Conservation (phyloP, 1,140 invertebrate genomes). For the Dreissena polymorpha region DNA sequence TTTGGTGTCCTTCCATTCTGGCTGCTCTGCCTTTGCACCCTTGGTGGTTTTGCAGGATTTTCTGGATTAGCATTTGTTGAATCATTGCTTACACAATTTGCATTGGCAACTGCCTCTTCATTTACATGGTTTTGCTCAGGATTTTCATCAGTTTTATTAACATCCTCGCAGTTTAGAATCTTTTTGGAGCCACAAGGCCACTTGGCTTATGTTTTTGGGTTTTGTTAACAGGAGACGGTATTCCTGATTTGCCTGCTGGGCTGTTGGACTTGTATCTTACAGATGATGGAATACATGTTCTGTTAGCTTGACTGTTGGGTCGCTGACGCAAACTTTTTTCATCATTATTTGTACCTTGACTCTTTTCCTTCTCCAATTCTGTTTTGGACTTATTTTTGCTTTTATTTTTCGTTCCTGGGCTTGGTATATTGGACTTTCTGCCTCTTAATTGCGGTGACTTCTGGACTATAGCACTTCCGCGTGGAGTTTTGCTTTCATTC, state of each 20-base stretch:
- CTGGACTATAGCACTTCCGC: constrained; percentile 24
- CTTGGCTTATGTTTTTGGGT: constrained; percentile 32
- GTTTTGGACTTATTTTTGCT: constrained; percentile 17
- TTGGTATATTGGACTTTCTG: constrained; percentile 49
- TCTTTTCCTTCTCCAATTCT: not conserved
- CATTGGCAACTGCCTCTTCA: constrained; percentile 1
- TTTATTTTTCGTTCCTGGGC: constrained; percentile 31
- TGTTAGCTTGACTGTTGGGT: constrained; percentile 40
- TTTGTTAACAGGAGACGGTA: constrained; percentile 16
- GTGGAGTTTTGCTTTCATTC: constrained; percentile 25
- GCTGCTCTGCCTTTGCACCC: constrained; percentile 38
- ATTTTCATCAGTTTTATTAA: not conserved
- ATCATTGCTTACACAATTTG: not conserved
- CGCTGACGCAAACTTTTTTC: constrained; percentile 28
- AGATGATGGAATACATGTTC: constrained; percentile 35
- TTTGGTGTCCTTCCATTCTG: constrained; percentile 41
- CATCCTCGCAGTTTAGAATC: constrained; percentile 25
- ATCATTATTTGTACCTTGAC: not conserved
- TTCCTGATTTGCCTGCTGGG: constrained; percentile 41
- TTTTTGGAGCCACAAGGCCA: constrained; percentile 44
- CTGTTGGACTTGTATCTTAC: constrained; percentile 43
- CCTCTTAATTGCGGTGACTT: constrained; percentile 43
- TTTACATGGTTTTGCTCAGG: not conserved
- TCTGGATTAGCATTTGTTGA: constrained; percentile 36
- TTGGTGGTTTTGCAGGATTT: constrained; percentile 37